Percentiles rank a stretch among this genome's conserved stretches.
phyloP scores from a whole-genome alignment of 2,888 invertebrate species.

The Chymomyza amoena region DNA sequence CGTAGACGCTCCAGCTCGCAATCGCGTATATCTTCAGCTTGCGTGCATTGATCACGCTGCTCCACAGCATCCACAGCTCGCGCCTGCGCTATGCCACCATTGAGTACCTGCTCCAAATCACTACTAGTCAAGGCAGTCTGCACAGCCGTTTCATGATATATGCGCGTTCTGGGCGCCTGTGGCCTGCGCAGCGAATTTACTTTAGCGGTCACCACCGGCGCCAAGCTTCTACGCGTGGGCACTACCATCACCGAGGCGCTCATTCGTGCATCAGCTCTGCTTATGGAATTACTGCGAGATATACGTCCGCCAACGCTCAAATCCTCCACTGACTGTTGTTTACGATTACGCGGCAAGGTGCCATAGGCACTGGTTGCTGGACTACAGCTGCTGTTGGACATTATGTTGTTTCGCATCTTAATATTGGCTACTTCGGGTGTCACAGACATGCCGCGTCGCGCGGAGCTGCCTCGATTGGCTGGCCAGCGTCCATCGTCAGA shows the following conservation, averaged over 20 bases:
- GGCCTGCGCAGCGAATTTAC: conserved; percentile 79
- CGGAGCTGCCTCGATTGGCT: conserved; percentile 48
- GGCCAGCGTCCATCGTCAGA: conserved; percentile 87
- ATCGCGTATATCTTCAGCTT: conserved; percentile 83
- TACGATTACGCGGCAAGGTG: conserved; percentile 86
- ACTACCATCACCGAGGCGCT: conserved; percentile 75
- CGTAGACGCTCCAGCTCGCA: conserved; percentile 82
- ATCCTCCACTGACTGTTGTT: conserved; percentile 83
- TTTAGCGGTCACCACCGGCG: conserved; percentile 68
- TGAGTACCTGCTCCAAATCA: conserved; percentile 86
- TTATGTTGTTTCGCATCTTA: conserved; percentile 67
- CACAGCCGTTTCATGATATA: conserved; percentile 88
- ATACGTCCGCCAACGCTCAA: conserved; percentile 75
- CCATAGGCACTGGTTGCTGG: conserved; percentile 84
- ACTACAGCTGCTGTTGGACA: conserved; percentile 25
- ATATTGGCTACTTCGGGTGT: conserved; percentile 73
- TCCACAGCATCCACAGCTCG: conserved; percentile 79
- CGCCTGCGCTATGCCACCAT: conserved; percentile 80
- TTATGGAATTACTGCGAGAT: conserved; percentile 80
- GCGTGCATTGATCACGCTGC: conserved; percentile 81
- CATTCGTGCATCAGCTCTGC: conserved; percentile 79
- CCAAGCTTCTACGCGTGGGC: conserved; percentile 64
- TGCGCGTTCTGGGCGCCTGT: conserved; percentile 81
- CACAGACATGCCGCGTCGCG: conserved; percentile 72
- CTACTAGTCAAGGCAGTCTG: conserved; percentile 87